These are phyloP conservation scores for Phataginus tetradactyla DNA, from an alignment of 2,797 vertebrate species.

Conservation along the genomic window DNA sequence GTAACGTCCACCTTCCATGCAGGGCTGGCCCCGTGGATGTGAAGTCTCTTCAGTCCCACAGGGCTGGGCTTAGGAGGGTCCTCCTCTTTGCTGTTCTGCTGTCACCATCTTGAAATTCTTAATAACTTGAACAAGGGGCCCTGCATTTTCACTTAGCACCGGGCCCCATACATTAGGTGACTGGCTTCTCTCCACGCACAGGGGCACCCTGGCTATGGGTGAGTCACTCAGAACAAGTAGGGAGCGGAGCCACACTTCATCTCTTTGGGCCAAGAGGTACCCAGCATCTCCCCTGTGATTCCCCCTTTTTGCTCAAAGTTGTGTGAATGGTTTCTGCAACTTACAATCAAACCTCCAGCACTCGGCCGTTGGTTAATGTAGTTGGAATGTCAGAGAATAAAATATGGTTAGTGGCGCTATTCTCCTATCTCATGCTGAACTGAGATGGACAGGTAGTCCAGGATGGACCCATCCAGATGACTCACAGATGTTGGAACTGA, in stretches of 20 bases:
- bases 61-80: not conserved
- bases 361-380: not conserved
- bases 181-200: not conserved
- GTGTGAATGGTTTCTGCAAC: not conserved
- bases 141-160: not conserved
- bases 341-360: not conserved
- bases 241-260: not conserved
- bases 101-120: not conserved
- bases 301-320: not conserved
- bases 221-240: not conserved
- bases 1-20: not conserved
- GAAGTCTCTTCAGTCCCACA: not conserved
- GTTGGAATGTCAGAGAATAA: not conserved
- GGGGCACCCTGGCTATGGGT: too few species aligned
- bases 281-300: not conserved
- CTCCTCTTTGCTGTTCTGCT: not conserved
- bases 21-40: not conserved
- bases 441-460: not conserved
- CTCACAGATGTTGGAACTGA: not conserved
- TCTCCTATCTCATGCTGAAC: not conserved
- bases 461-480: not conserved
- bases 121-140: not conserved
- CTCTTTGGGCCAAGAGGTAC: not conserved
- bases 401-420: not conserved
- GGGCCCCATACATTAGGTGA: not conserved